A percentile compares a stretch with the other conserved stretches of the same genome.
Conservation (phyloP, 1,140 invertebrate genomes). For the Drosophila repleta region DNA sequence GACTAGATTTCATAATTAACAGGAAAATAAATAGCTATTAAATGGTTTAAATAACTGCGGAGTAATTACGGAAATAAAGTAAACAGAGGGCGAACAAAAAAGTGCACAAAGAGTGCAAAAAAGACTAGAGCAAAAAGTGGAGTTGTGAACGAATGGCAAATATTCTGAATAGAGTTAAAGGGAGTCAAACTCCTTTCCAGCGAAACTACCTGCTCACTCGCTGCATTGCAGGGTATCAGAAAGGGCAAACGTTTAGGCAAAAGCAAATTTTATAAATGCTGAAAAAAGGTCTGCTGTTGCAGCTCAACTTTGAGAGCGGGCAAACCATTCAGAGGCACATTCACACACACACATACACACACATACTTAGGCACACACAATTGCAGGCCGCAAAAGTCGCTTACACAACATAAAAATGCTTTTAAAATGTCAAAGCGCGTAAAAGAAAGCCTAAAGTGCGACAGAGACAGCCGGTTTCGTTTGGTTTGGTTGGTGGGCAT, state of each 20-base stretch:
- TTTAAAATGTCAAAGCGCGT: slow-evolving; percentile 82
- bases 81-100: slow-evolving; percentile 37
- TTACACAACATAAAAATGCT: slow-evolving; percentile 76
- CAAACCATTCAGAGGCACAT: slow-evolving; percentile 50
- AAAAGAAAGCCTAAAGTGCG: slow-evolving; percentile 49
- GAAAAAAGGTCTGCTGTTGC: slow-evolving; percentile 10
- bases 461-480: not conserved
- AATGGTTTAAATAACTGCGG: slow-evolving; percentile 75
- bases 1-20: slow-evolving; percentile 59
- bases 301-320: slow-evolving; percentile 25
- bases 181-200: not conserved
- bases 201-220: not conserved
- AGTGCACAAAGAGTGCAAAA: not conserved
- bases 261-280: slow-evolving; percentile 24
- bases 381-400: slow-evolving; percentile 68
- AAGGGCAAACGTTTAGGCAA: slow-evolving; percentile 37
- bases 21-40: slow-evolving; percentile 66
- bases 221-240: slow-evolving; percentile 11
- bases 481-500: not conserved
- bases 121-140: slow-evolving; percentile 9
- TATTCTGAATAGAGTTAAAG: not conserved
- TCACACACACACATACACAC: slow-evolving; percentile 15
- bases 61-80: slow-evolving; percentile 48
- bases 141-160: not conserved
- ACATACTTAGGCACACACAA: slow-evolving; percentile 10